Evolutionary conservation across 2,888 invertebrate species (phyloP), one percentile per base, ranked within the genome.

Genomic region (Orthosia gracilis): DNA sequence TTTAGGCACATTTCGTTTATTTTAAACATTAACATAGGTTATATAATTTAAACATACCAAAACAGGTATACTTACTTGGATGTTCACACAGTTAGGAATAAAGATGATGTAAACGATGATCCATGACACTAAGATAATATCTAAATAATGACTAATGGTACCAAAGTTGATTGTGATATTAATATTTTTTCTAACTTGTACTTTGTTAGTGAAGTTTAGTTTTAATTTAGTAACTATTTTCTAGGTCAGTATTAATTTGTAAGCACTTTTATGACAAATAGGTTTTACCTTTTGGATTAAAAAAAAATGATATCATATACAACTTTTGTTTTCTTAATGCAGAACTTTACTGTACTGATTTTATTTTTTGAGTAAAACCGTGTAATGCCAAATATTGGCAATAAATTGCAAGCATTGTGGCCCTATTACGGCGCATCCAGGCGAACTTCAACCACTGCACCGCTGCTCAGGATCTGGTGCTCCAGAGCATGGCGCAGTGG

Each of bases 111-210:
- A 21, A 21, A 15, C 18, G 3, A 31, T 9, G 12, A 61, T 45
- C 40, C 40, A 40, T 13, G 13, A 40, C 40, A 7, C 40, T 40
- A 21, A 21, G 45, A 45, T 13, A 15, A 45, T 21, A 61, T 21
- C 7, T 40, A 9, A 45, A 45, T 45, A 55, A 57, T 45, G 23
- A 47, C 64, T 55, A 61, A 26, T 76, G 69, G 55, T 61, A 72
- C 54, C 66, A 76, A 84, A 74, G 68, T 66, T 18, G 40, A 80
- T 82, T 76, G 76, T 78, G 75, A 81, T 82, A 76, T 59, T 64
- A 65, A 75, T 79, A 79, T 82, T 84, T 85, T 59, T 84, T 84
- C n/a, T 55, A 12, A 50, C 73, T 73, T 83, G 76, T 84, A 78
- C 75, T 81, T 84, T 82, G 57, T 81, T 76, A 75, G 47, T 65